Percentiles rank a stretch among this genome's conserved stretches.
phyloP scores from a whole-genome alignment of 1,140 invertebrate genomes.

The Ooceraea biroi region DNA sequence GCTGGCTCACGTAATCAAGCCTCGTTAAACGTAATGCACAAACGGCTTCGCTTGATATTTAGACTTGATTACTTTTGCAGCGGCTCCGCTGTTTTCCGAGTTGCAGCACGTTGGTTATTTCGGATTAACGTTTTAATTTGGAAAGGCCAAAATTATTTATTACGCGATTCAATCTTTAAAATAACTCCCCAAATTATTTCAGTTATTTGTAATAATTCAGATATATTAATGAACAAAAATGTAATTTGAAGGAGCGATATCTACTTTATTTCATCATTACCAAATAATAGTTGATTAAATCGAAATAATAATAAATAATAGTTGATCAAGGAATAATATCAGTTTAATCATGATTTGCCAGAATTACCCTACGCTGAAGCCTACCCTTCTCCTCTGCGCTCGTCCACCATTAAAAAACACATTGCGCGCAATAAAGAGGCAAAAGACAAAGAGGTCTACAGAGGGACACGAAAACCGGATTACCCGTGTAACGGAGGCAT shows the following conservation, averaged over 20 bases:
- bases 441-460: conserved; percentile 46
- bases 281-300: background rate
- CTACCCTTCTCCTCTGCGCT: background rate
- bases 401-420: background rate
- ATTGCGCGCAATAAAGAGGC: too few relatives aligned
- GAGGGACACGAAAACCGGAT: conserved; percentile 54
- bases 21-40: too few relatives aligned
- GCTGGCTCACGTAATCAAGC: too few relatives aligned
- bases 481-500: conserved; percentile 40
- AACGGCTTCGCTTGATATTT: too few relatives aligned
- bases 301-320: background rate
- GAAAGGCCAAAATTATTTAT: too few relatives aligned
- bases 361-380: background rate
- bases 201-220: background rate
- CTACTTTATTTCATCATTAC: background rate
- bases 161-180: too few relatives aligned
- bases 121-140: too few relatives aligned
- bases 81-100: too few relatives aligned
- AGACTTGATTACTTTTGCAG: too few relatives aligned
- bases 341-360: background rate
- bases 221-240: background rate
- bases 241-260: background rate
- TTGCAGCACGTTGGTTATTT: too few relatives aligned
- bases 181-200: too few relatives aligned
- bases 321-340: background rate